A percentile compares a stretch with the other conserved stretches of the same genome.
phyloP scores from a whole-genome alignment of 1,140 invertebrate genomes.

The Drosophila lacteicornis region DNA sequence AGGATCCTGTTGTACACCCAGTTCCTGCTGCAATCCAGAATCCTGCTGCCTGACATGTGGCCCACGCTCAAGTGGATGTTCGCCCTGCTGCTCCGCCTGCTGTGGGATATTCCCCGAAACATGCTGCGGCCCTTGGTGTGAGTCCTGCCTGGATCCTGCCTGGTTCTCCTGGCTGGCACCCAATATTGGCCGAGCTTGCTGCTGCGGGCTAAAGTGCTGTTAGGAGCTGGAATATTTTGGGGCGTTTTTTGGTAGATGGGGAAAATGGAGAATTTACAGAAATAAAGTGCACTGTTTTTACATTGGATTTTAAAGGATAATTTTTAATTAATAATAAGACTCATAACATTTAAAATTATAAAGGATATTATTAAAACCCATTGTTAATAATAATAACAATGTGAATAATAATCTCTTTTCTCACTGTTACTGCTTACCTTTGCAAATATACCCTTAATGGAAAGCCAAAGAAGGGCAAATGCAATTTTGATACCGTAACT shows the following conservation, averaged over 20 bases:
- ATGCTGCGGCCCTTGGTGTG: slow-evolving; percentile 25
- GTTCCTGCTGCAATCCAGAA: not conserved
- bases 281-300: slow-evolving; percentile 1
- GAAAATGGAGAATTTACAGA: not conserved
- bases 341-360: too few relatives aligned
- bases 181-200: slow-evolving; percentile 10
- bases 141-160: slow-evolving; percentile 38
- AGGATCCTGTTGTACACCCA: not conserved
- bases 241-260: not conserved
- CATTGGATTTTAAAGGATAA: not conserved
- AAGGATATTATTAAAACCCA: not conserved
- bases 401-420: not conserved
- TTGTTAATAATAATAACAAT: not conserved
- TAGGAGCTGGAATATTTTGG: not conserved
- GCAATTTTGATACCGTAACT: slow-evolving; percentile 56
- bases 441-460: slow-evolving; percentile 32
- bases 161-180: slow-evolving; percentile 54
- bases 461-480: slow-evolving; percentile 54
- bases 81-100: slow-evolving; percentile 24
- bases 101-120: slow-evolving; percentile 39
- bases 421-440: not conserved
- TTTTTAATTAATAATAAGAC: not conserved
- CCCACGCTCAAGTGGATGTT: slow-evolving; percentile 6
- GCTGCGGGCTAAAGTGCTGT: slow-evolving; percentile 5
- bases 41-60: slow-evolving; percentile 12